phyloP scores from a whole-genome alignment of 2,113 vertebrate species.

The Leptobrachium ailaonicum region DNA sequence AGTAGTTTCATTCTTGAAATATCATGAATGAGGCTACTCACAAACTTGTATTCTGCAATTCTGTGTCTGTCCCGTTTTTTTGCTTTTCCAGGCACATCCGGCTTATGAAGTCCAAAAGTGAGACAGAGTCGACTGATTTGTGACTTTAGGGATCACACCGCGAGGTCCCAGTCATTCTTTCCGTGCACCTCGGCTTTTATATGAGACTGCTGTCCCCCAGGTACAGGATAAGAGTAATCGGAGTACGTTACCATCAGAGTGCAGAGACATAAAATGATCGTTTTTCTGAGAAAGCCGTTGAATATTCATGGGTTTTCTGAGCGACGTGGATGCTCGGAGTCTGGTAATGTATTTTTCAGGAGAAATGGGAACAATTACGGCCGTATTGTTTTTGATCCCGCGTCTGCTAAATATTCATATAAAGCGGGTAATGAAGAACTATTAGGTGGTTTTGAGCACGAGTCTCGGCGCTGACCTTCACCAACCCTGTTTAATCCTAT shows the following conservation, averaged over 20 bases:
- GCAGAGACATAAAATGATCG: background rate
- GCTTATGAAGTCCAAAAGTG: no score
- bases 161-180: no score
- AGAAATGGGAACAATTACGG: constrained; percentile 12
- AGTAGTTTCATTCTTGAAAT: no score
- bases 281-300: background rate
- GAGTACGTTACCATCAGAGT: background rate
- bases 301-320: background rate
- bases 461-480: background rate
- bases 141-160: background rate
- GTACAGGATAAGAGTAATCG: background rate
- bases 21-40: no score
- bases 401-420: constrained; percentile 4
- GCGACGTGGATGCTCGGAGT: background rate
- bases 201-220: background rate
- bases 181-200: background rate
- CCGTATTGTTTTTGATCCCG: background rate
- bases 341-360: constrained; percentile 7
- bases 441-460: background rate
- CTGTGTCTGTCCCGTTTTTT: no score
- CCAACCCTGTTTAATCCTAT: background rate
- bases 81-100: no score
- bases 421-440: background rate
- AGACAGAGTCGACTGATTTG: background rate
- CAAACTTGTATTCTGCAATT: no score